phyloP scores from a whole-genome alignment of 2,888 invertebrate genomes.

The Alviniconcha strummeri region DNA sequence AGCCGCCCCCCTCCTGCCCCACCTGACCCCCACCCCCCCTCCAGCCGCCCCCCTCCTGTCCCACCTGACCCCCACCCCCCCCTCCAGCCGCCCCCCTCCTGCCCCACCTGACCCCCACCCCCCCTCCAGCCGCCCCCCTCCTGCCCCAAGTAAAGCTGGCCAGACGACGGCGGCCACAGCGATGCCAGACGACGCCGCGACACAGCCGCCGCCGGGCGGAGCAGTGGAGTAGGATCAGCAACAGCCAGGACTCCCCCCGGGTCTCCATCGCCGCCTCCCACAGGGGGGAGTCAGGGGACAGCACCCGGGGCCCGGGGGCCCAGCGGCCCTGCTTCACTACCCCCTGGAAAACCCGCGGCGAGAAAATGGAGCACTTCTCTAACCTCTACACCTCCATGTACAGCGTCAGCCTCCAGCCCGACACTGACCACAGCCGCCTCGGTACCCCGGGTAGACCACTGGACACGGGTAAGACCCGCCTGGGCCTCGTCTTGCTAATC shows the following conservation, averaged over 20 bases:
- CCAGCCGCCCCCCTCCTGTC: too few species aligned
- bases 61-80: too few species aligned
- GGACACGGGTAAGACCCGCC: too few species aligned
- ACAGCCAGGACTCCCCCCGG: constrained; percentile 19
- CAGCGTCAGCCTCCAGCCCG: constrained; percentile 18
- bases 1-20: too few species aligned
- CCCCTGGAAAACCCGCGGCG: constrained; percentile 17
- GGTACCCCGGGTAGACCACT: not conserved
- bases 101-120: too few species aligned
- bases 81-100: too few species aligned
- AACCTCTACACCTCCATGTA: constrained; percentile 27
- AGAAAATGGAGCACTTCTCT: constrained; percentile 21
- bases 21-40: too few species aligned
- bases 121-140: too few species aligned
- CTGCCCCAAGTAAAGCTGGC: not conserved
- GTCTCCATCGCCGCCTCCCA: not conserved
- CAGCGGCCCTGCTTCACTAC: constrained; percentile 17
- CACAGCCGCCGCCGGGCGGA: constrained; percentile 19
- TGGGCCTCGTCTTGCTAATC: too few species aligned
- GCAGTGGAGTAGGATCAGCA: constrained; percentile 9
- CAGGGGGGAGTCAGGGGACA: not conserved
- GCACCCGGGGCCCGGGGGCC: not conserved
- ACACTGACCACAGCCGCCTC: not conserved
- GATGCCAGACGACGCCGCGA: constrained; percentile 21
- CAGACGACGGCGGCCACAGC: not conserved